phyloP scores from a whole-genome alignment of 2,797 vertebrate species.

The Hypotaenidia okinawae region DNA sequence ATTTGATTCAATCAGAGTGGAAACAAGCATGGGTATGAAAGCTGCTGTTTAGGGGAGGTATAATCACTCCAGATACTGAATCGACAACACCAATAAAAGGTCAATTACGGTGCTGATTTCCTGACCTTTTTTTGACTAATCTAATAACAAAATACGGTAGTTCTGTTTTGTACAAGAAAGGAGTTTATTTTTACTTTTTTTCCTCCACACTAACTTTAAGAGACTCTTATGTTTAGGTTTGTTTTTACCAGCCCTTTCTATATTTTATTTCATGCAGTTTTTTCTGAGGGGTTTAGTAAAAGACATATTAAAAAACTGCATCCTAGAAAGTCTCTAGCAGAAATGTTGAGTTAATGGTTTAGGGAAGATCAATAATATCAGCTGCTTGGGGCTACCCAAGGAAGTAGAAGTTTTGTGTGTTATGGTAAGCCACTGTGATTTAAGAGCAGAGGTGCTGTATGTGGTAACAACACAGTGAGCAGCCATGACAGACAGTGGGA shows the following conservation, averaged over 20 bases:
- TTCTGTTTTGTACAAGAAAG: rapidly evolving
- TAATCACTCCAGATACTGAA: background rate
- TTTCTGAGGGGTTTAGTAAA: background rate
- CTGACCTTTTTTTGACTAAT: background rate
- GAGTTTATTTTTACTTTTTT: too few relatives aligned
- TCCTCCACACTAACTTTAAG: too few relatives aligned
- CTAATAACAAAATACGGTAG: background rate
- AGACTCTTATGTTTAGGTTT: background rate
- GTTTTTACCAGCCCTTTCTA: background rate
- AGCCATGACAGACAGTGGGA: background rate
- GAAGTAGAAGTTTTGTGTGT: background rate
- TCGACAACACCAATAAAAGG: background rate
- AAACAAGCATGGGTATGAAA: background rate
- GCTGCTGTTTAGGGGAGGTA: background rate
- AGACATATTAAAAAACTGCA: background rate
- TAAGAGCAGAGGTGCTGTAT: background rate
- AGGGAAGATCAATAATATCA: background rate
- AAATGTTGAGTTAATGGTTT: too few relatives aligned
- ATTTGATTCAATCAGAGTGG: background rate
- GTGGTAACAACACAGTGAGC: background rate
- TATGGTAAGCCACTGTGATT: background rate
- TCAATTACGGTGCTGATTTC: background rate
- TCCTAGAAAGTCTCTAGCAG: background rate
- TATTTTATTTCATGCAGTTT: background rate
- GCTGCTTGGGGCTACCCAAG: background rate